Evolutionary conservation across 2,797 vertebrate species (phyloP).

Genomic region (Intellagama lesueurii): DNA sequence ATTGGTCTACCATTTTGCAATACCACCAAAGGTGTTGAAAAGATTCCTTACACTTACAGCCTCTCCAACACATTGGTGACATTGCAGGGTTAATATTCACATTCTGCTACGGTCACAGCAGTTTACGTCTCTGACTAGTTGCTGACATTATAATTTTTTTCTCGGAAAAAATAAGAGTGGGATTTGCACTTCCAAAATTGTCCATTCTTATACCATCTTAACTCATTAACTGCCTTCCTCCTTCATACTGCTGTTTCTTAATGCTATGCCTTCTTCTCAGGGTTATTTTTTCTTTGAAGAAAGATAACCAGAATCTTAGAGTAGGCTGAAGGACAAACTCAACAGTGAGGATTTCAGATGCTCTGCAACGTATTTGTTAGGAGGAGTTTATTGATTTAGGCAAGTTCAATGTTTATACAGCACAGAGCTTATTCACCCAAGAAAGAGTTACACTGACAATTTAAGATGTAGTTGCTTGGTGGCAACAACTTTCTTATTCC

Average conservation of each 20-base stretch:
- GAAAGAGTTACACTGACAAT: not conserved
- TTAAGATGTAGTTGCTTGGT: slow-evolving; percentile 10
- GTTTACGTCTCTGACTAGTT: too few relatives aligned
- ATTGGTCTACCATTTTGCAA: too few relatives aligned
- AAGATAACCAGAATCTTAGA: slow-evolving; percentile 21
- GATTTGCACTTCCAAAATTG: not conserved
- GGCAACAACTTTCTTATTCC: not conserved
- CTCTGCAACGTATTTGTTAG: not conserved
- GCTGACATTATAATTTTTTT: too few relatives aligned
- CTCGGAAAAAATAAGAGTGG: not conserved
- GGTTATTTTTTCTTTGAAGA: not conserved
- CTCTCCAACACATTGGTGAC: too few relatives aligned
- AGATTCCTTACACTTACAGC: too few relatives aligned
- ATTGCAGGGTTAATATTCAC: too few relatives aligned
- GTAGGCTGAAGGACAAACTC: slow-evolving; percentile 45
- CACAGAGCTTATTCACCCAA: not conserved
- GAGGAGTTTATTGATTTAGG: slow-evolving; percentile 10
- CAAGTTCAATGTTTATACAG: not conserved
- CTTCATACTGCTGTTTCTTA: not conserved
- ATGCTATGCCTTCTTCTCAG: not conserved
- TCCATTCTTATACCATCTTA: not conserved
- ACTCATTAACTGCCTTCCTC: slow-evolving; percentile 3
- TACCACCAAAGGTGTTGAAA: too few relatives aligned
- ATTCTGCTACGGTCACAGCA: too few relatives aligned
- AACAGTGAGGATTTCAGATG: slow-evolving; percentile 15